Conservation (phyloP, 2,888 invertebrate genomes). For the Gryllus longicercus region DNA sequence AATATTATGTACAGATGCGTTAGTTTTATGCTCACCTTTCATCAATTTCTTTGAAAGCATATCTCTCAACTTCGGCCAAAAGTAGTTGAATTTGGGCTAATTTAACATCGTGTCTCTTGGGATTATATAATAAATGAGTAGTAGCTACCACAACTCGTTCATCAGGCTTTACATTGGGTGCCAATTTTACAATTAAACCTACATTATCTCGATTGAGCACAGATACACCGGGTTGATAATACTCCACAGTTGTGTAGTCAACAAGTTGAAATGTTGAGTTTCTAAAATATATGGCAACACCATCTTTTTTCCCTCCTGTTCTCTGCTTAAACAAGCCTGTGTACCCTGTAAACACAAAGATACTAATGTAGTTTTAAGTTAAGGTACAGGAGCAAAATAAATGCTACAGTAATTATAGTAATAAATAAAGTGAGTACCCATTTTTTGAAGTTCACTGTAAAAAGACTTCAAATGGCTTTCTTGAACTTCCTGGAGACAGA, state of each 20-base stretch:
- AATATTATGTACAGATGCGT: not conserved
- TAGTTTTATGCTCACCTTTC: not conserved
- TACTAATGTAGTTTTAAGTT: not conserved
- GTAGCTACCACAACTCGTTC: conserved; percentile 73
- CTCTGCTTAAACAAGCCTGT: conserved; percentile 75
- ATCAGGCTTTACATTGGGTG: conserved; percentile 51
- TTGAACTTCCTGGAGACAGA: conserved; percentile 91
- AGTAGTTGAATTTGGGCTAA: conserved; percentile 82
- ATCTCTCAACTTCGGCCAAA: conserved; percentile 77
- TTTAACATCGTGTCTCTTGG: conserved; percentile 80
- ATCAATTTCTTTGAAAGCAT: conserved; percentile 53
- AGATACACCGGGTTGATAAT: conserved; percentile 55
- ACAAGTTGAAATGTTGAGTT: conserved; percentile 62
- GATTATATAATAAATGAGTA: conserved; percentile 93
- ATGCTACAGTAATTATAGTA: not conserved
- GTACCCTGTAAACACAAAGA: conserved; percentile 57
- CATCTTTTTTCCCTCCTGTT: conserved; percentile 77
- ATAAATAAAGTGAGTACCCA: conserved; percentile 44
- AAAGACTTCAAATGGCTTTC: conserved; percentile 64
- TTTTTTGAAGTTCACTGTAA: conserved; percentile 50
- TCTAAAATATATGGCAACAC: conserved; percentile 86
- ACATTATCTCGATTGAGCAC: conserved; percentile 83
- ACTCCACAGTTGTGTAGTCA: conserved; percentile 68
- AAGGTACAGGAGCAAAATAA: not conserved
- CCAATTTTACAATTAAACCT: conserved; percentile 73